phyloP scores from a whole-genome alignment of 2,113 vertebrate genomes.

The Anarhynchus alexandrinus region DNA sequence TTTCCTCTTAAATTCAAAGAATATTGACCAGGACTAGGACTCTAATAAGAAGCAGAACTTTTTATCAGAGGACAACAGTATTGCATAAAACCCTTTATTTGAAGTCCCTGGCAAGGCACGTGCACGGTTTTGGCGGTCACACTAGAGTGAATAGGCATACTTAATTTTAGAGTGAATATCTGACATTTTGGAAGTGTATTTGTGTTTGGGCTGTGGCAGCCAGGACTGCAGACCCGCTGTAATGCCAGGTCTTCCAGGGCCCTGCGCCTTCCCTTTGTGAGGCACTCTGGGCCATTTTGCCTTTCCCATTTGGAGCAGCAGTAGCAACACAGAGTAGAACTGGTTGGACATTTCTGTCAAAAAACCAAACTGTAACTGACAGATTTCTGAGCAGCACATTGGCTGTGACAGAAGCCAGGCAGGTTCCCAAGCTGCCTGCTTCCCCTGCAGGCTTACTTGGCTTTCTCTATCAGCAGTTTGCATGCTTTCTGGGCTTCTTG shows the following conservation, averaged over 20 bases:
- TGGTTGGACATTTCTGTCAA: not conserved
- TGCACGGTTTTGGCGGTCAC: not conserved
- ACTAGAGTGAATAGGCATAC: not conserved
- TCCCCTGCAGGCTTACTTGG: not conserved
- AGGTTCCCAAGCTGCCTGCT: not conserved
- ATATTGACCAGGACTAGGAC: not conserved
- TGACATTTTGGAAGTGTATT: not conserved
- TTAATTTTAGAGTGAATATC: not conserved
- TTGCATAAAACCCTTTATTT: not conserved
- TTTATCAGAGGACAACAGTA: not conserved
- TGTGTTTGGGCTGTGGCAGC: not conserved
- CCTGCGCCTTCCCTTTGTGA: not conserved
- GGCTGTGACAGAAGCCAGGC: not conserved
- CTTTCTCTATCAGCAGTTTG: not conserved
- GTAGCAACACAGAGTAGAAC: not conserved
- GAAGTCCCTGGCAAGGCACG: not conserved
- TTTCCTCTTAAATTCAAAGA: not conserved
- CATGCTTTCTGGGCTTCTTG: not conserved
- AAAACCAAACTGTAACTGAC: not conserved
- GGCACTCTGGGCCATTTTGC: not conserved
- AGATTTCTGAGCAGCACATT: not conserved
- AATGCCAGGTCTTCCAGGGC: not conserved
- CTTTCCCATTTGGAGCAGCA: not conserved
- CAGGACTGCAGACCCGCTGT: not conserved
- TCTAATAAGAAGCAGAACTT: constrained; percentile 1